phyloP scores from a whole-genome alignment of 2,888 invertebrate genomes.

The Perizoma flavofasciatum region DNA sequence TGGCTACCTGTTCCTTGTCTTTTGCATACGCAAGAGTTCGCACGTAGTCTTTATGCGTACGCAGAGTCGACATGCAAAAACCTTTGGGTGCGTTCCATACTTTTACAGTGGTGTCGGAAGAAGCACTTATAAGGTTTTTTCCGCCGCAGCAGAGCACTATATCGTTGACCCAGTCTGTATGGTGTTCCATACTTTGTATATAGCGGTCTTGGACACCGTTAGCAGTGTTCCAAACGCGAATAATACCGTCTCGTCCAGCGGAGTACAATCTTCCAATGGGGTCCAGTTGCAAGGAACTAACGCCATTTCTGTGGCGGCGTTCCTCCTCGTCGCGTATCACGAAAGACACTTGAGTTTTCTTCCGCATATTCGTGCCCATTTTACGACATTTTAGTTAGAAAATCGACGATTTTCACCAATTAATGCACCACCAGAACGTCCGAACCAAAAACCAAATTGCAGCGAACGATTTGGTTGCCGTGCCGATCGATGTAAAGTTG shows the following conservation, averaged over 20 bases:
- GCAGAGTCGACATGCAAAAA: slow-evolving; percentile 98
- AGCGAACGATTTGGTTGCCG: too few relatives aligned
- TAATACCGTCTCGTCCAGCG: slow-evolving; percentile 98
- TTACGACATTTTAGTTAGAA: slow-evolving; percentile 77
- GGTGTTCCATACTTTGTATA: slow-evolving; percentile 99
- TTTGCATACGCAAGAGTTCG: slow-evolving; percentile 98
- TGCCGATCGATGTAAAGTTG: too few relatives aligned
- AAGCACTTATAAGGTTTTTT: slow-evolving; percentile 98
- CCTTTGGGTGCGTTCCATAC: slow-evolving; percentile 99
- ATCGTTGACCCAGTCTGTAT: slow-evolving; percentile 99
- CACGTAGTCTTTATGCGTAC: slow-evolving; percentile 99
- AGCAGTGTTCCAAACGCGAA: slow-evolving; percentile 93
- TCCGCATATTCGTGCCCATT: slow-evolving; percentile 81
- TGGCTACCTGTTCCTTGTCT: slow-evolving; percentile 97
- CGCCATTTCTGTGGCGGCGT: slow-evolving; percentile 96
- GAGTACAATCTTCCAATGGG: slow-evolving; percentile 95
- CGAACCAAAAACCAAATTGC: too few relatives aligned
- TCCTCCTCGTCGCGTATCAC: slow-evolving; percentile 98
- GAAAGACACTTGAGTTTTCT: slow-evolving; percentile 94
- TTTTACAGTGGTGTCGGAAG: slow-evolving; percentile 99
- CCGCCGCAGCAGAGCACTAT: slow-evolving; percentile 99
- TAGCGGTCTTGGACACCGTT: slow-evolving; percentile 85
- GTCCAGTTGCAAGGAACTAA: slow-evolving; percentile 98
- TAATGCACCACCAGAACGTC: slow-evolving; percentile 24
- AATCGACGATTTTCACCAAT: slow-evolving; percentile 46